Percentiles rank a stretch among this genome's conserved stretches.
phyloP scores from a whole-genome alignment of 1,140 invertebrate species.

The Drepana arcuata region DNA sequence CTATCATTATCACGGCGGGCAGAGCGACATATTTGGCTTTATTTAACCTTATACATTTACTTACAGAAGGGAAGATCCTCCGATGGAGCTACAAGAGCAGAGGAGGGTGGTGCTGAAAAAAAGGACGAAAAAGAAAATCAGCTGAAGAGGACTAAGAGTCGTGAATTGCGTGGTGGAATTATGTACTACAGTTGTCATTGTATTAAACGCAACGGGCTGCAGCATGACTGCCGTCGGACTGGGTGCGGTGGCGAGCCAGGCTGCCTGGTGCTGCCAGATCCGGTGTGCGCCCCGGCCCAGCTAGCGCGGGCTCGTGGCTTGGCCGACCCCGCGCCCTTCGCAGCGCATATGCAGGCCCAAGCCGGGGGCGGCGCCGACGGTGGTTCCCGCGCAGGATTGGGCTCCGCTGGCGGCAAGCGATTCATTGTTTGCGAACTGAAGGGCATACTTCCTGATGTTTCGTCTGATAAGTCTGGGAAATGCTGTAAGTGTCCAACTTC shows the following conservation, averaged over 20 bases:
- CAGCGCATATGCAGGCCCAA: conserved; percentile 31
- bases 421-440: conserved; percentile 62
- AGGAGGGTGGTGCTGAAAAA: conserved; percentile 47
- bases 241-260: conserved; percentile 79
- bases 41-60: conserved; percentile 6
- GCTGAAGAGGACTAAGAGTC: conserved; percentile 72
- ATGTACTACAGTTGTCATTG: conserved; percentile 81
- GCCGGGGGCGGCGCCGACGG: conserved; percentile 17
- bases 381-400: conserved; percentile 7
- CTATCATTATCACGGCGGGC: conserved; percentile 39
- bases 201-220: conserved; percentile 82
- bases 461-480: conserved; percentile 26
- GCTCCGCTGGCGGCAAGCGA: conserved; percentile 32
- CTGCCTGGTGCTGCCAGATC: conserved; percentile 78
- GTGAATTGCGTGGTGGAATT: conserved; percentile 77
- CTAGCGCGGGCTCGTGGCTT: conserved; percentile 51
- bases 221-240: conserved; percentile 80
- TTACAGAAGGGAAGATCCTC: conserved; percentile 37
- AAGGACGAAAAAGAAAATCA: conserved; percentile 54
- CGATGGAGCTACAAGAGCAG: conserved; percentile 21
- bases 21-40: conserved; percentile 1
- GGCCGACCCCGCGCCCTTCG: conserved; percentile 44
- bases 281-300: conserved; percentile 77
- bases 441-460: conserved; percentile 31
- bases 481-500: conserved; percentile 45